These are phyloP conservation scores for Chiloscyllium plagiosum DNA, from an alignment of 2,113 vertebrate species.

Conservation along the genomic window DNA sequence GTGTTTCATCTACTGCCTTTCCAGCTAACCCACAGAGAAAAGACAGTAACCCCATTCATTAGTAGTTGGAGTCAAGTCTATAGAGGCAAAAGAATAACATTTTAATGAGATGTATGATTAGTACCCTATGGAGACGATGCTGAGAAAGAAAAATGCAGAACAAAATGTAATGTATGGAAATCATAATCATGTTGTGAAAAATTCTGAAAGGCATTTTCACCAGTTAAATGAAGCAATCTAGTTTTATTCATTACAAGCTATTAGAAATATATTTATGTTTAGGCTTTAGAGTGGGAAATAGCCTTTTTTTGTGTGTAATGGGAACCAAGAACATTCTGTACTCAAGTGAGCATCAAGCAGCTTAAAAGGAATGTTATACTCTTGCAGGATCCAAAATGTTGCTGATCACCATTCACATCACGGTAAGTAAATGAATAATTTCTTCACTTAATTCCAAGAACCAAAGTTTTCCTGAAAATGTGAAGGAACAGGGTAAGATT, in stretches of 20 bases:
- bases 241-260: neutral
- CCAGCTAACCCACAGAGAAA: neutral
- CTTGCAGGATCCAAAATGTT: neutral
- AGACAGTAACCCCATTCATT: neutral
- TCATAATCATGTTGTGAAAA: neutral
- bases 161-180: neutral
- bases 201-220: neutral
- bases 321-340: neutral
- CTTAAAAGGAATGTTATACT: neutral
- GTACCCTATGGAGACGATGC: neutral
- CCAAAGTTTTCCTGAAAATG: neutral
- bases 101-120: neutral
- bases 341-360: neutral
- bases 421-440: neutral
- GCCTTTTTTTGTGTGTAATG: neutral
- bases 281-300: neutral
- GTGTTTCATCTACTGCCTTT: neutral
- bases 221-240: neutral
- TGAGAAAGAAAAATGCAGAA: neutral
- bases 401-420: neutral
- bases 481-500: neutral
- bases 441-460: neutral
- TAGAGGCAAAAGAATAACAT: neutral
- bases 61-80: neutral
- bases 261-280: neutral